Percentiles rank a stretch among this genome's conserved stretches.
These are phyloP conservation scores for Centropus bengalensis DNA, from an alignment of 2,113 vertebrate genomes.

Conservation along the genomic window DNA sequence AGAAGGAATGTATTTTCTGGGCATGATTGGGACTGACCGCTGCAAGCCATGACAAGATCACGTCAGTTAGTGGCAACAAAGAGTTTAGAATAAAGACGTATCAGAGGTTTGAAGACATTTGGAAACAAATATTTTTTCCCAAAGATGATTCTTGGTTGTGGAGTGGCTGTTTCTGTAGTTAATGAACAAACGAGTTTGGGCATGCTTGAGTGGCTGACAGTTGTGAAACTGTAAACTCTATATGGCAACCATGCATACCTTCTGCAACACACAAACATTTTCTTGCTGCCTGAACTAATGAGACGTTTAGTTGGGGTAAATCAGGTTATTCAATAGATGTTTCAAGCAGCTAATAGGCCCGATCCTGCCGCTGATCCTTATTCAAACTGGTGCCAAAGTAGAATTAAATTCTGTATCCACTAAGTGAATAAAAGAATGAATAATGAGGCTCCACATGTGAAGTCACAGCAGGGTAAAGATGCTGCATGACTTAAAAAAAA, in stretches of 20 bases:
- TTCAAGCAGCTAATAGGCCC: slow-evolving; percentile 36
- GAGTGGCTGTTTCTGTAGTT: not conserved
- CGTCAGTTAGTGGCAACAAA: not conserved
- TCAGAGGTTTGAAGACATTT: not conserved
- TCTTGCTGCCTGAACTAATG: slow-evolving; percentile 47
- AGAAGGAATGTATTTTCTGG: not conserved
- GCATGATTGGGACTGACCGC: not conserved
- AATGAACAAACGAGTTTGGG: slow-evolving; percentile 7
- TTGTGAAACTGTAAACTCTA: slow-evolving; percentile 5
- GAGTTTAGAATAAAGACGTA: not conserved
- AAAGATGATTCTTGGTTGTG: not conserved
- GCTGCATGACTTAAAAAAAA: not conserved
- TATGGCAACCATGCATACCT: slow-evolving; percentile 28
- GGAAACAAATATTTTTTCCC: not conserved
- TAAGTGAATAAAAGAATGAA: slow-evolving; percentile 17
- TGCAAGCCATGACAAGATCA: not conserved
- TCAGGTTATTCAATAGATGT: slow-evolving; percentile 20
- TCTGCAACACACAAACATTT: slow-evolving; percentile 29
- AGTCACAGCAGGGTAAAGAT: not conserved
- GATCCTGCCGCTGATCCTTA: slow-evolving; percentile 30
- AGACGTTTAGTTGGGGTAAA: slow-evolving; percentile 41
- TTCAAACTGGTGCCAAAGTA: slow-evolving; percentile 23
- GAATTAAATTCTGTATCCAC: slow-evolving; percentile 35
- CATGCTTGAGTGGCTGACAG: not conserved
- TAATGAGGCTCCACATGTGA: slow-evolving; percentile 1